Conservation (phyloP, 2,113 vertebrate genomes). For the Solenodon paradoxus region DNA sequence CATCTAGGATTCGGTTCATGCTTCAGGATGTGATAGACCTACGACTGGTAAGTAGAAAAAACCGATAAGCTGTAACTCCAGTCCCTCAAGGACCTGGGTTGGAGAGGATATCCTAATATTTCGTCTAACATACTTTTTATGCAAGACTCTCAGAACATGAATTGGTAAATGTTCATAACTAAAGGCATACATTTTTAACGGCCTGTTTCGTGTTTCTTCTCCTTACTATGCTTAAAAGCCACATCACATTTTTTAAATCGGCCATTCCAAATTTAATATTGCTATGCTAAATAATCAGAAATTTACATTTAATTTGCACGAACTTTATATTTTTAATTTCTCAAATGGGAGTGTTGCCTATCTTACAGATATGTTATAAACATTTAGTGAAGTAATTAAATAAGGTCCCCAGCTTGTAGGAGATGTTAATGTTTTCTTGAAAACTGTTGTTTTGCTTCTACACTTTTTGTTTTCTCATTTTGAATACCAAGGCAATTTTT, state of each 20-base stretch:
- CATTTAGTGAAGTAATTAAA: neutral
- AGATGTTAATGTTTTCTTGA: neutral
- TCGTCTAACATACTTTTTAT: neutral
- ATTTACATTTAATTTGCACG: neutral
- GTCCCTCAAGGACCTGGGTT: neutral
- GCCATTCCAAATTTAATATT: neutral
- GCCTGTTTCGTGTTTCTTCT: neutral
- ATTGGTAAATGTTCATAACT: neutral
- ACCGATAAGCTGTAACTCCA: neutral
- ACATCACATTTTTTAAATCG: neutral
- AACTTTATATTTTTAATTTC: neutral
- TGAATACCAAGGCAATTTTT: neutral
- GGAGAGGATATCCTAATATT: neutral
- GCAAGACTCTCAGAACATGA: neutral
- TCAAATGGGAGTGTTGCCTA: neutral
- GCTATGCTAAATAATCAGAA: neutral
- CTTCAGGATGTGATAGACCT: conserved; percentile 96
- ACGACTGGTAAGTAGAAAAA: conserved; percentile 89
- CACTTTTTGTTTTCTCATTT: neutral
- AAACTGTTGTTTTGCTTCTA: neutral
- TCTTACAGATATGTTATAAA: neutral
- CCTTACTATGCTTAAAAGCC: neutral
- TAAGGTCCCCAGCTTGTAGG: neutral
- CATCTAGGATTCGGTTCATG: conserved; percentile 98
- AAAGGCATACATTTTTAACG: neutral